These are phyloP conservation scores for Orchesellides sinensis DNA, from an alignment of 2,888 invertebrate genomes.

Conservation along the genomic window DNA sequence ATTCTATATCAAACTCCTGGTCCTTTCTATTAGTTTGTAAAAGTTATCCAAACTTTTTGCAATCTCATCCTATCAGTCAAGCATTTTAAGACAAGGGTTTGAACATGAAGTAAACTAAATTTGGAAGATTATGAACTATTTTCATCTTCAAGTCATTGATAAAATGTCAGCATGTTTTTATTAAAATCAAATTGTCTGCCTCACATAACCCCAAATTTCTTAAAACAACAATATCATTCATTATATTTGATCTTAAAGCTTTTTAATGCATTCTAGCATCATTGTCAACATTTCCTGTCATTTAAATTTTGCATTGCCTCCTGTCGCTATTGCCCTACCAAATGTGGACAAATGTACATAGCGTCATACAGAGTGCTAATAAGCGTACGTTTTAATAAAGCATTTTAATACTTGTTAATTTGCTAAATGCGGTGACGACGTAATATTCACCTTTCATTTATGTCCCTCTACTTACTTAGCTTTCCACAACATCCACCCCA, in stretches of 20 bases:
- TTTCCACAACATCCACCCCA: not conserved
- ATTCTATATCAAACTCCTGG: too few species aligned
- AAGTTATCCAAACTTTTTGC: constrained; percentile 40
- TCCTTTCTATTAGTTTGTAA: too few species aligned
- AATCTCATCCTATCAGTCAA: constrained; percentile 59
- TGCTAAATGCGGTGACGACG: constrained; percentile 2
- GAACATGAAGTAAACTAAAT: not conserved
- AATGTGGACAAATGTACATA: not conserved
- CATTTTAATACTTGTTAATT: not conserved
- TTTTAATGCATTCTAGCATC: constrained; percentile 2
- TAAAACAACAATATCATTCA: not conserved
- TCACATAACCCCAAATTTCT: not conserved
- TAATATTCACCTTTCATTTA: not conserved
- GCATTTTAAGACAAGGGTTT: constrained; percentile 35
- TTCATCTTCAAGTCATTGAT: too few species aligned
- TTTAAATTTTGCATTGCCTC: constrained; percentile 9
- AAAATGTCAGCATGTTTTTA: too few species aligned
- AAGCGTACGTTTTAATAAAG: not conserved
- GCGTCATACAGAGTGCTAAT: too few species aligned
- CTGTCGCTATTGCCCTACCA: not conserved
- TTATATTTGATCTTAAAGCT: not conserved
- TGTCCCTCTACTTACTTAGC: not conserved
- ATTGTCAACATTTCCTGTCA: not conserved
- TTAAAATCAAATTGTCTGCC: not conserved
- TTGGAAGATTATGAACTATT: not conserved